A percentile compares a stretch with the other conserved stretches of the same genome.
These are phyloP conservation scores for Euura saliciscinereae DNA, from an alignment of 1,140 invertebrate genomes.

Conservation along the genomic window DNA sequence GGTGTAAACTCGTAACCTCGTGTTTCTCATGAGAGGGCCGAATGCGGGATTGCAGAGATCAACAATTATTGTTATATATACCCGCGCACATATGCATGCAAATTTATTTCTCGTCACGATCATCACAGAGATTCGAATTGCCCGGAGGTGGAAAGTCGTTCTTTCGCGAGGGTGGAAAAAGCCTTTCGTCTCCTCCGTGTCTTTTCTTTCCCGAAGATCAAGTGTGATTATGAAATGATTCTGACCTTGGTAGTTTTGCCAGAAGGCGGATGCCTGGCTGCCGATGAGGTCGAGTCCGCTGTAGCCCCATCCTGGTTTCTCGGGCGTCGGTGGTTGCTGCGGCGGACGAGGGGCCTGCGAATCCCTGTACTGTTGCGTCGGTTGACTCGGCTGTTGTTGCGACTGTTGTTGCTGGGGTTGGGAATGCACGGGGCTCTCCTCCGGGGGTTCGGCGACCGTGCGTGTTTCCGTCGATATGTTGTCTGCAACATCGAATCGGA, in stretches of 20 bases:
- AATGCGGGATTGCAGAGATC: not conserved
- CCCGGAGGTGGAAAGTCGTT: too few relatives aligned
- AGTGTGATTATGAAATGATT: constrained; percentile 14
- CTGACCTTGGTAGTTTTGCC: constrained; percentile 88
- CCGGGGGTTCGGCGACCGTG: constrained; percentile 52
- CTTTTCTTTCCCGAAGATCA: too few relatives aligned
- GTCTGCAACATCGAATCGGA: constrained; percentile 37
- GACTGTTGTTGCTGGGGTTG: constrained; percentile 40
- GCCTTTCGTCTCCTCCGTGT: too few relatives aligned
- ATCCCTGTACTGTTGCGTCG: constrained; percentile 50
- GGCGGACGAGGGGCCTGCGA: constrained; percentile 50
- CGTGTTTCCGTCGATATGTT: constrained; percentile 51
- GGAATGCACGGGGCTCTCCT: constrained; percentile 61
- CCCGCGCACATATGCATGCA: not conserved
- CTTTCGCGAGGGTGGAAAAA: too few relatives aligned
- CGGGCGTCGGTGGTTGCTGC: constrained; percentile 61
- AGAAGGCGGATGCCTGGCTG: constrained; percentile 79
- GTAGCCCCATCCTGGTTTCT: constrained; percentile 69
- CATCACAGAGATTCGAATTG: not conserved
- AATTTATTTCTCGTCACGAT: constrained; percentile 3
- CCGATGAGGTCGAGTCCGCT: constrained; percentile 77
- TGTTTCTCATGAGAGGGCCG: not conserved
- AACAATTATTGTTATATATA: not conserved
- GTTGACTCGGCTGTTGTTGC: constrained; percentile 22
- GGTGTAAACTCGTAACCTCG: not conserved